Percentiles rank a stretch among this genome's conserved stretches.
Conservation (phyloP, 2,113 vertebrate genomes). For the Pygoscelis adeliae region DNA sequence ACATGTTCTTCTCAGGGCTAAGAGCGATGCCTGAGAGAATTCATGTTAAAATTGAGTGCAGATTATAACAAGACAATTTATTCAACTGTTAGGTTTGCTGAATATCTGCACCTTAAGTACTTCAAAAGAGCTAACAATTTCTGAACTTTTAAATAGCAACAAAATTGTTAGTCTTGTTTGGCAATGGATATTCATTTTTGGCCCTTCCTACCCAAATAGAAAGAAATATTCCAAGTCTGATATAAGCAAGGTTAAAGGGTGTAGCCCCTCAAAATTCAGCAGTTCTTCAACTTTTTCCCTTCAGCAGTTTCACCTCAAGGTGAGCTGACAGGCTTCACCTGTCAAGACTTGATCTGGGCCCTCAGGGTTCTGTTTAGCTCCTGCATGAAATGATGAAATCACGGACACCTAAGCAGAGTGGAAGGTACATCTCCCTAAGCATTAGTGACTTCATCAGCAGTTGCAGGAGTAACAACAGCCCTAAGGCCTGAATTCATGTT, state of each 20-base stretch:
- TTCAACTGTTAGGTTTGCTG: neutral
- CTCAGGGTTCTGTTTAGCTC: conserved; percentile 20
- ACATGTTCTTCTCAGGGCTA: neutral
- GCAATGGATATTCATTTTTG: neutral
- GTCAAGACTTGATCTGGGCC: conserved; percentile 45
- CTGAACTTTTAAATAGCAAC: neutral
- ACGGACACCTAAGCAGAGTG: neutral
- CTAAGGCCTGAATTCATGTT: neutral
- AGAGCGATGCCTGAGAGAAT: neutral
- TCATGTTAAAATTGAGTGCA: neutral
- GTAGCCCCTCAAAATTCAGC: neutral
- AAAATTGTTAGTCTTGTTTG: neutral
- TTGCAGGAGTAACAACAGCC: neutral
- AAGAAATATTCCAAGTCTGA: neutral
- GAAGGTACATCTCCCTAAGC: neutral
- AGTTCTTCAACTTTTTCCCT: neutral
- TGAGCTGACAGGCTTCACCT: conserved; percentile 3
- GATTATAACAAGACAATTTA: neutral
- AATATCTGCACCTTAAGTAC: neutral
- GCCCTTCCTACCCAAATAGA: neutral
- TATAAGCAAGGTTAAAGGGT: neutral
- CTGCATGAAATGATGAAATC: neutral
- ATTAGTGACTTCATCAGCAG: conserved; percentile 26
- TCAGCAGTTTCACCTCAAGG: conserved; percentile 10
- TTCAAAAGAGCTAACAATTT: neutral